Evolutionary conservation across 2,888 invertebrate species (phyloP).

Genomic region (Xanthostigma xanthostigma): DNA sequence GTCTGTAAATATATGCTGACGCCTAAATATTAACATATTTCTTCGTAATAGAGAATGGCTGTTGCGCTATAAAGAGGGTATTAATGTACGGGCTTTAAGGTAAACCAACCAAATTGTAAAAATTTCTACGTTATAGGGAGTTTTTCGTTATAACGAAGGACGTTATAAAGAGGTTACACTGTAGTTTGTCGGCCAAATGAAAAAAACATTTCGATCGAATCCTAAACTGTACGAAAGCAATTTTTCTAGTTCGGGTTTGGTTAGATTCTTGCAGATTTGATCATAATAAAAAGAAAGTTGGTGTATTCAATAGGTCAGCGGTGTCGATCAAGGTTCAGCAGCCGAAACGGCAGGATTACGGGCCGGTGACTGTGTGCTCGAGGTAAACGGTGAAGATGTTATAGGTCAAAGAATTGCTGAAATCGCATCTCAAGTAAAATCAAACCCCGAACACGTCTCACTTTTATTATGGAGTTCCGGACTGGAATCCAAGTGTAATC

Average conservation of each 20-base stretch:
- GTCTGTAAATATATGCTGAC: too few relatives aligned
- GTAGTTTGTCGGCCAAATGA: too few relatives aligned
- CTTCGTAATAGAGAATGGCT: too few relatives aligned
- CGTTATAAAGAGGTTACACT: too few relatives aligned
- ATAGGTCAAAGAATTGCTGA: slow-evolving; percentile 34
- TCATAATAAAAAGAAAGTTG: neutral
- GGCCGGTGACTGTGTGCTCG: slow-evolving; percentile 56
- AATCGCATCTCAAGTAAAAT: slow-evolving; percentile 35
- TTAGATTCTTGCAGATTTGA: neutral
- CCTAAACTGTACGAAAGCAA: neutral
- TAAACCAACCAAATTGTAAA: too few relatives aligned
- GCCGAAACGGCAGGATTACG: slow-evolving; percentile 49
- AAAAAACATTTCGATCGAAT: too few relatives aligned
- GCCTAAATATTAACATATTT: too few relatives aligned
- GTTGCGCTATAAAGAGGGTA: too few relatives aligned
- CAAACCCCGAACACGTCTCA: slow-evolving; percentile 27
- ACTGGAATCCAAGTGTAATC: slow-evolving; percentile 29
- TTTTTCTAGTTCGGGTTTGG: neutral
- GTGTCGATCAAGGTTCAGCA: slow-evolving; percentile 43
- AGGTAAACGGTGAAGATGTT: slow-evolving; percentile 36
- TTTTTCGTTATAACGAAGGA: too few relatives aligned
- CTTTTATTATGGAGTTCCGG: slow-evolving; percentile 36
- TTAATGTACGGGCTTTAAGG: too few relatives aligned
- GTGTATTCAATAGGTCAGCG: slow-evolving; percentile 34
- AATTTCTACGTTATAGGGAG: too few relatives aligned